Evolutionary conservation across 2,888 invertebrate genomes (phyloP), one percentile per base, ranked within the genome.

Genomic region (Microplitis deprimator): DNA sequence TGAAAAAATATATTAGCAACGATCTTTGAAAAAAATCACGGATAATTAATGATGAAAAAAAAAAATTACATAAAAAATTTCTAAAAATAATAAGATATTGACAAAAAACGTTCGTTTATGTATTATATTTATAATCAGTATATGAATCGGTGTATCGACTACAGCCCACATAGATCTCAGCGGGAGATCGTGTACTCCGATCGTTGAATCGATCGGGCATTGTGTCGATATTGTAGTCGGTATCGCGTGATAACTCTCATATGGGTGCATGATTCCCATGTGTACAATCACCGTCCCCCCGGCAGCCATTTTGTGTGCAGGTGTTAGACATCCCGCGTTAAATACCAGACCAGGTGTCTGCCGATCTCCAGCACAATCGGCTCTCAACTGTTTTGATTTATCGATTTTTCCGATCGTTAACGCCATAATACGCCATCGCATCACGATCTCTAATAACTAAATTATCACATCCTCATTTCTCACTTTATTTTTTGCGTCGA

Each of bases 161-260:
- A 29, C 83, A 85, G 86, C 86, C 86, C 83, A 82, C 82, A 84
- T 86, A 87, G 86, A 86, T 87, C 87, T 85, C 87, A 87, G 87
- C 87, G 84, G 87, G 87, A 87, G 86, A 87, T 87, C 87, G 86
- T 87, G 87, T 87, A 50, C 50, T 86, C 85, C 82, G 87, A 87
- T 87, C 86, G 84, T 87, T 50, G 50, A 50, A 50, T 87, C 84
- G 85, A 85, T 85, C 84, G 81, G 82, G 83, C 64, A 77, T 78
- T 75, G 75, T 75, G 71, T 75, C 74, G 75, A 67, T 75, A 75
- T 75, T 62, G 70, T 68, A 65, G 67, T 59, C 75, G 71, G 72
- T 75, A 50, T 71, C 72, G 74, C 71, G 77, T 75, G 77, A 75
- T 75, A 77, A 77, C 69, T 77, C 77, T 73, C 50, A 29, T 29